Evolutionary conservation across 1,140 invertebrate genomes (phyloP).

Genomic region (Heterodera carotae): DNA sequence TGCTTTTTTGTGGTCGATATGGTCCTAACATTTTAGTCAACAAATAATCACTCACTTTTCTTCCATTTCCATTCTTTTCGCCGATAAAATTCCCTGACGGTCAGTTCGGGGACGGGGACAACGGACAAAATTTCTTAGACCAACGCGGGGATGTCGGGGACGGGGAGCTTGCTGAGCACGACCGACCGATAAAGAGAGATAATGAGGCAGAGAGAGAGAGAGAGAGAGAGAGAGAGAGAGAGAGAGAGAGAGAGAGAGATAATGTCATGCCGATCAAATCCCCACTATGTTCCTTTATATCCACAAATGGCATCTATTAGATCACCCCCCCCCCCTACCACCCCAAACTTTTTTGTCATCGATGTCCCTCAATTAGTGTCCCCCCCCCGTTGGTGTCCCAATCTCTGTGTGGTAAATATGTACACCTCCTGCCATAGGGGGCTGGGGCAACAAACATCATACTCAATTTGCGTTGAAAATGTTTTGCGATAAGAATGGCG

Average conservation of each 20-base stretch:
- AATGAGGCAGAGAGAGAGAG: background rate
- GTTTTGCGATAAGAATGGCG: background rate
- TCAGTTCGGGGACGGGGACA: background rate
- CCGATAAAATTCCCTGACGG: constrained; percentile 1
- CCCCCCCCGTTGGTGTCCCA: background rate
- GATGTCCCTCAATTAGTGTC: background rate
- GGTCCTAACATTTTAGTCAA: no score
- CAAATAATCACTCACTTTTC: constrained; percentile 14
- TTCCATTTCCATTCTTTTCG: background rate
- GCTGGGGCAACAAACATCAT: no score
- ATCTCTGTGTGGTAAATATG: background rate
- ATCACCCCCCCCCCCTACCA: background rate
- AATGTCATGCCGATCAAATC: no score
- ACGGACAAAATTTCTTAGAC: background rate
- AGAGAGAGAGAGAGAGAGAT: no score
- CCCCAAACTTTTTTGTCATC: no score
- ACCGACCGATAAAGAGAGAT: background rate
- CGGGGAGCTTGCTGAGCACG: no score
- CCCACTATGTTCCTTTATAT: no score
- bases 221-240: background rate
- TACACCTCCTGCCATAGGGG: background rate
- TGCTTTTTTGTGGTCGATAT: no score
- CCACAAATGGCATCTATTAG: background rate
- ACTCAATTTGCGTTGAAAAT: background rate
- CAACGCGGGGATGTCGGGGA: constrained; percentile 2